These are phyloP conservation scores for Eutrigla gurnardus DNA, from an alignment of 2,797 vertebrate genomes.

Conservation along the genomic window DNA sequence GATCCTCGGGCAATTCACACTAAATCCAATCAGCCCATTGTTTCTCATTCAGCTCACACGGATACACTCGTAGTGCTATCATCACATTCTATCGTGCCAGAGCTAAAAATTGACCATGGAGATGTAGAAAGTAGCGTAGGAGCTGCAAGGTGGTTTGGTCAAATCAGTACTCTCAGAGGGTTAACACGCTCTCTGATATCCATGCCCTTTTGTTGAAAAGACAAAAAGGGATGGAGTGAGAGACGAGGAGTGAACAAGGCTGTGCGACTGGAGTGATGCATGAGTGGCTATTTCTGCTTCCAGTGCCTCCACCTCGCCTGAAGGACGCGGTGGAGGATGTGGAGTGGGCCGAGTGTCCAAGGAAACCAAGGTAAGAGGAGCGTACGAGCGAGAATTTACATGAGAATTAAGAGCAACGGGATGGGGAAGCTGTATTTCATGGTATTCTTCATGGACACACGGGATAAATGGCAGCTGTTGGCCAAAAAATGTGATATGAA, in stretches of 20 bases:
- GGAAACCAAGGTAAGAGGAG: constrained; percentile 39
- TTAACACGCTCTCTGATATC: constrained; percentile 34
- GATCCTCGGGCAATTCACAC: constrained; percentile 24
- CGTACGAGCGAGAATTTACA: background rate
- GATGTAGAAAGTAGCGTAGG: constrained; percentile 19
- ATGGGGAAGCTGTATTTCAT: constrained; percentile 13
- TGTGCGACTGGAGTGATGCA: constrained; percentile 67
- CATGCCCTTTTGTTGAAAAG: constrained; percentile 57
- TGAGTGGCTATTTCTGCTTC: constrained; percentile 75
- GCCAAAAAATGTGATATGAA: background rate
- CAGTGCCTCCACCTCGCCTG: constrained; percentile 61
- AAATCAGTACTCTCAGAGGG: constrained; percentile 34
- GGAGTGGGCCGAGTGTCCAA: constrained; percentile 45
- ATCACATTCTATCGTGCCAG: background rate
- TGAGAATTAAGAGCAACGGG: background rate
- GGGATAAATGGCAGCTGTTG: background rate
- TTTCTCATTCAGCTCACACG: constrained; percentile 24
- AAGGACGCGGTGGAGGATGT: constrained; percentile 64
- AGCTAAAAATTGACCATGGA: constrained; percentile 11
- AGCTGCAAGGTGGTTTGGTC: constrained; percentile 38
- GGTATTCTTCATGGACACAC: constrained; percentile 4
- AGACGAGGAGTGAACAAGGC: constrained; percentile 42
- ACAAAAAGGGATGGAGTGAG: constrained; percentile 61
- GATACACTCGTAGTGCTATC: background rate
- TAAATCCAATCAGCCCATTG: background rate